phyloP scores from a whole-genome alignment of 2,888 invertebrate species.

The Leptinotarsa rubiginosa region DNA sequence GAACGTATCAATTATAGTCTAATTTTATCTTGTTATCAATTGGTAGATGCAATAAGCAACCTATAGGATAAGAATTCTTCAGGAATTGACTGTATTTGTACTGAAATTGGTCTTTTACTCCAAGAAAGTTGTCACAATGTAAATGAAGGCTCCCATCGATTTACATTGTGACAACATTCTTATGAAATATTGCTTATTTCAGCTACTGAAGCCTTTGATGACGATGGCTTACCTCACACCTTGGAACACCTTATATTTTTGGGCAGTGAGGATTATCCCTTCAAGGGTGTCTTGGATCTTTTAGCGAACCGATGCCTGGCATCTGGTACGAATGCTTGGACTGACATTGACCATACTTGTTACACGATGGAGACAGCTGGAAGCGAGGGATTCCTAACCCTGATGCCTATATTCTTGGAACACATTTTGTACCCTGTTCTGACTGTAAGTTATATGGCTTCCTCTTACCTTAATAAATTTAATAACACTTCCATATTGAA shows the following conservation, averaged over 20 bases:
- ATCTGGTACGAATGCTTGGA: slow-evolving; percentile 93
- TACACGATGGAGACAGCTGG: slow-evolving; percentile 91
- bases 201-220: slow-evolving; percentile 93
- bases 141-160: too few relatives aligned
- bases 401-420: slow-evolving; percentile 92
- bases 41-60: too few relatives aligned
- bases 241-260: slow-evolving; percentile 92
- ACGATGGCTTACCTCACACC: slow-evolving; percentile 93
- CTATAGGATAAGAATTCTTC: too few relatives aligned
- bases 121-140: too few relatives aligned
- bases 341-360: slow-evolving; percentile 87
- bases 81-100: too few relatives aligned
- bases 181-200: slow-evolving; percentile 16
- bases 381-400: slow-evolving; percentile 85
- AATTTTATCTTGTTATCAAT: too few relatives aligned
- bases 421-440: slow-evolving; percentile 89
- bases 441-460: slow-evolving; percentile 66
- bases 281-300: slow-evolving; percentile 89
- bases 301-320: slow-evolving; percentile 90
- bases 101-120: too few relatives aligned
- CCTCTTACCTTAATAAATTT: too few relatives aligned
- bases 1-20: too few relatives aligned
- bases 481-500: too few relatives aligned
- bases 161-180: too few relatives aligned
- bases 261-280: slow-evolving; percentile 90